Evolutionary conservation across 2,113 vertebrate species (phyloP).

Genomic region (Trochalopteron elliotii): DNA sequence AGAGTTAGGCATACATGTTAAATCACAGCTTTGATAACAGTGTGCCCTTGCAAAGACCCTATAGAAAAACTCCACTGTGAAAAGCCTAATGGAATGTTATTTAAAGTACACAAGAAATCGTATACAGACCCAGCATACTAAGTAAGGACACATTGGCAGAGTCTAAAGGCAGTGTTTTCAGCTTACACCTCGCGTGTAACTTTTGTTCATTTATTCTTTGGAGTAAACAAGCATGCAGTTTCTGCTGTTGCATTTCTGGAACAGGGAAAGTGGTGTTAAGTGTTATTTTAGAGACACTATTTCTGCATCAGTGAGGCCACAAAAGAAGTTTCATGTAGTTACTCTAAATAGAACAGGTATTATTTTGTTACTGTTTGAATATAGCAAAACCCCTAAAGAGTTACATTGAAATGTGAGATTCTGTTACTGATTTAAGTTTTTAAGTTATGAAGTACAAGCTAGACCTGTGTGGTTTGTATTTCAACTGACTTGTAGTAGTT

Average conservation of each 20-base stretch:
- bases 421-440: background rate
- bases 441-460: background rate
- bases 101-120: background rate
- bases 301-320: background rate
- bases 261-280: background rate
- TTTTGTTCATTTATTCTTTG: background rate
- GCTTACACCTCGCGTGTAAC: background rate
- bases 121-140: background rate
- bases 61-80: background rate
- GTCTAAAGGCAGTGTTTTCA: background rate
- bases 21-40: background rate
- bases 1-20: background rate
- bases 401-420: background rate
- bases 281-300: background rate
- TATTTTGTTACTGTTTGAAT: background rate
- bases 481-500: background rate
- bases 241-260: background rate
- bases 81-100: background rate
- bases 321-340: background rate
- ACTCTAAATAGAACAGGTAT: background rate
- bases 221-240: background rate
- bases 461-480: background rate
- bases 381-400: background rate
- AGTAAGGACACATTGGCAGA: background rate
- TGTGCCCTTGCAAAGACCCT: background rate